Percentiles rank a stretch among this genome's conserved stretches.
Evolutionary conservation across 2,797 vertebrate genomes (phyloP).

Genomic region (Propithecus deckenii): DNA sequence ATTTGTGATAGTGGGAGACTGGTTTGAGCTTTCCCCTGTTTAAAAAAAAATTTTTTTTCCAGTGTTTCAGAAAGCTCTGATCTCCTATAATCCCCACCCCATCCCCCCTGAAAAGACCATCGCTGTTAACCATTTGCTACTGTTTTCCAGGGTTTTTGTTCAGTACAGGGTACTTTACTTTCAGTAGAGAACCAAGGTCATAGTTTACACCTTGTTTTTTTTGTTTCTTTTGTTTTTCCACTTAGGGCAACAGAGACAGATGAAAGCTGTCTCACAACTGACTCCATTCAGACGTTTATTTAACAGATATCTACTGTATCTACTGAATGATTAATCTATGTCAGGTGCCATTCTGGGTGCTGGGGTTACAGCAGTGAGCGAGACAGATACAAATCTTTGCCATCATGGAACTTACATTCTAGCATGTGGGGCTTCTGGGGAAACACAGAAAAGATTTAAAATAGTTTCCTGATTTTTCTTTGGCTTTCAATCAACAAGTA

Average conservation of each 20-base stretch:
- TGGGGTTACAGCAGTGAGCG: neutral
- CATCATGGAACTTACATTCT: neutral
- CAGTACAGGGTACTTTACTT: neutral
- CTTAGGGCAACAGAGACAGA: neutral
- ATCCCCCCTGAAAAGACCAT: neutral
- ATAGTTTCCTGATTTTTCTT: constrained; percentile 10
- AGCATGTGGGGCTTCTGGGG: neutral
- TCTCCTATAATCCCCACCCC: neutral
- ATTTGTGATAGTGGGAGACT: too few relatives aligned
- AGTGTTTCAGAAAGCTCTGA: neutral
- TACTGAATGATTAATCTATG: neutral
- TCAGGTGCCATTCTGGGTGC: neutral
- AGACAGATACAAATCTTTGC: neutral
- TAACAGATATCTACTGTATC: neutral
- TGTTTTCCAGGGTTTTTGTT: neutral
- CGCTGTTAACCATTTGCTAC: constrained; percentile 24
- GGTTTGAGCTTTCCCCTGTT: too few relatives aligned
- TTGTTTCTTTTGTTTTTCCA: neutral
- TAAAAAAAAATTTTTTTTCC: neutral
- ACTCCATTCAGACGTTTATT: constrained; percentile 1
- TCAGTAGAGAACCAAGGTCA: neutral
- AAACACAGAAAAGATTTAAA: neutral
- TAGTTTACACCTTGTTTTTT: neutral
- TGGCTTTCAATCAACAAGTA: neutral
- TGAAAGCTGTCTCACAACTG: neutral